Conservation (phyloP, 2,113 vertebrate genomes). For the Cyanistes caeruleus region DNA sequence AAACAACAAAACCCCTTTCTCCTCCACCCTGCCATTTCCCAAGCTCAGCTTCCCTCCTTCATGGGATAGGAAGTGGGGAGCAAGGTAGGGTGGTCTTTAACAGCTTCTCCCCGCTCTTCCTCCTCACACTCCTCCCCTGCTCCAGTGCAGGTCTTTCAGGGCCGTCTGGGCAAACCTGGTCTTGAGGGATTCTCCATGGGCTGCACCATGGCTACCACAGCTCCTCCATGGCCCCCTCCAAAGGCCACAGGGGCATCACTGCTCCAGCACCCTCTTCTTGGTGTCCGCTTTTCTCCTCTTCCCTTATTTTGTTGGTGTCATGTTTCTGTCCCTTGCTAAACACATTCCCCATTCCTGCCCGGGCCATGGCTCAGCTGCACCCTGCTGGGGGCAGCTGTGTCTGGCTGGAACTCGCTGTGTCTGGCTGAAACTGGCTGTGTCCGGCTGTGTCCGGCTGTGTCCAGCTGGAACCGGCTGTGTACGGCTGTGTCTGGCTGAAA, state of each 20-base stretch:
- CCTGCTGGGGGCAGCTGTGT: background rate
- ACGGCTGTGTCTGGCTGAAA: too few relatives aligned
- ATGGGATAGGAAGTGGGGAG: background rate
- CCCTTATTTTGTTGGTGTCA: background rate
- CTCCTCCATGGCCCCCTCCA: background rate
- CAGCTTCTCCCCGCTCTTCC: background rate
- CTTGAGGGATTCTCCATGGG: background rate
- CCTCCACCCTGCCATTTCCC: background rate
- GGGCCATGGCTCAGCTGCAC: rapidly evolving
- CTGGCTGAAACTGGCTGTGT: too few relatives aligned
- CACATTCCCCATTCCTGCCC: rapidly evolving
- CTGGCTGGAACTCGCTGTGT: too few relatives aligned
- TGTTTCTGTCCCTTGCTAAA: background rate
- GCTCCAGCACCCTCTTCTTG: background rate
- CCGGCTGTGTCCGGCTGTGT: background rate
- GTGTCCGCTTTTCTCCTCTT: too few relatives aligned
- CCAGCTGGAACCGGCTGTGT: background rate
- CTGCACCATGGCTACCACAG: background rate
- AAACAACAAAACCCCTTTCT: background rate
- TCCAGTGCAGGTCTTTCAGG: background rate
- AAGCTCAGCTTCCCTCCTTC: background rate
- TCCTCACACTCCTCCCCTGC: background rate
- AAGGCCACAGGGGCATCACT: background rate
- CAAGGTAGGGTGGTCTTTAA: background rate
- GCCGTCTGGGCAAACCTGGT: background rate